These are phyloP conservation scores for Sebastolobus alascanus DNA, from an alignment of 2,797 vertebrate genomes.

Conservation along the genomic window DNA sequence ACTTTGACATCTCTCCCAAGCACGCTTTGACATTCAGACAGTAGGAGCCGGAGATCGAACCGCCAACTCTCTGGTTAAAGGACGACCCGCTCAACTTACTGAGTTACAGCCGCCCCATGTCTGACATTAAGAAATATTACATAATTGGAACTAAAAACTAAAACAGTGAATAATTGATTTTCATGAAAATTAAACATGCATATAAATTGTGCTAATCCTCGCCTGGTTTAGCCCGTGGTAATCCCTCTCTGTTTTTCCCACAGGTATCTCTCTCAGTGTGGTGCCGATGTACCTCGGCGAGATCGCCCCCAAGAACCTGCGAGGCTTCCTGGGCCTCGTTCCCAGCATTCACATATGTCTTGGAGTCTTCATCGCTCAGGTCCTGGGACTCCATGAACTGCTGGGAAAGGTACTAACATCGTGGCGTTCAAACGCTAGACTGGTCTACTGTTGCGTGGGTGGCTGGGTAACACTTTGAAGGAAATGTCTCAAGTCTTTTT, in stretches of 20 bases:
- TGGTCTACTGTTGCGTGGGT: background rate
- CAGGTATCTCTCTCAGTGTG: conserved; percentile 92
- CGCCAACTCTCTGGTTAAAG: too few relatives aligned
- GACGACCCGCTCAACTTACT: too few relatives aligned
- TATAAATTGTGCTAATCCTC: background rate
- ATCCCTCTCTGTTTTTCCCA: background rate
- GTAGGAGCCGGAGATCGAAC: too few relatives aligned
- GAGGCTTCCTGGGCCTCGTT: conserved; percentile 91
- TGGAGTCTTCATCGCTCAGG: conserved; percentile 91
- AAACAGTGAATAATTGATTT: background rate
- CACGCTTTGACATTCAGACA: too few relatives aligned
- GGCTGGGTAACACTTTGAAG: background rate
- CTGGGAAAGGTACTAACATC: conserved; percentile 87
- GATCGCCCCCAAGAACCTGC: conserved; percentile 91
- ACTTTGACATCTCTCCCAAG: too few relatives aligned
- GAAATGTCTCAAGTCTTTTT: background rate
- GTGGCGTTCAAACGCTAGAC: background rate
- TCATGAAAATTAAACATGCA: background rate
- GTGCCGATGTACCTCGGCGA: conserved; percentile 95
- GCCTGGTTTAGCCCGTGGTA: background rate
- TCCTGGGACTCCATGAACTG: conserved; percentile 90
- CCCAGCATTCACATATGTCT: conserved; percentile 94
- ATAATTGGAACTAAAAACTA: background rate
- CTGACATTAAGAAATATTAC: background rate
- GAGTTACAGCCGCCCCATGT: background rate